These are phyloP conservation scores for Scaptomyza montana DNA, from an alignment of 1,140 invertebrate species.

Conservation along the genomic window DNA sequence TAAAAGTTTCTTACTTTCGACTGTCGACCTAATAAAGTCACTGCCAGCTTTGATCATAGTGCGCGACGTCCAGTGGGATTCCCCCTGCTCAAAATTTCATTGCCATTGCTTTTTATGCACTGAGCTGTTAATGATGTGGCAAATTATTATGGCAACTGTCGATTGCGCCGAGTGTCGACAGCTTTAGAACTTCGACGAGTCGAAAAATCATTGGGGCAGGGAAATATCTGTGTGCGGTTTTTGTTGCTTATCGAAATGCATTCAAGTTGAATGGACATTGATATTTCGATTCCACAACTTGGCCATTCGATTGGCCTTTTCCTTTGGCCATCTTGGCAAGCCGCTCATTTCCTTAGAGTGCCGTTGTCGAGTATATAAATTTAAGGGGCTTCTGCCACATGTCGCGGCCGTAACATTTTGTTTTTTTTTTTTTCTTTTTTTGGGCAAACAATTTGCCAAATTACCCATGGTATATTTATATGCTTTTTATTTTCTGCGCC, in stretches of 20 bases:
- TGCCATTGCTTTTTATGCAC: constrained; percentile 45
- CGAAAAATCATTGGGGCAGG: too few relatives aligned
- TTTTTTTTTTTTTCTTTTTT: constrained; percentile 55
- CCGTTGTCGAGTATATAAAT: constrained; percentile 48
- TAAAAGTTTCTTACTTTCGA: constrained; percentile 38
- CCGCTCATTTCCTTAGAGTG: constrained; percentile 9
- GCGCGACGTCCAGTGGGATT: constrained; percentile 19
- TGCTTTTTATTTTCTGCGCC: constrained; percentile 4
- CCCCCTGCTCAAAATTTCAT: not conserved
- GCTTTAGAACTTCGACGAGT: constrained; percentile 5
- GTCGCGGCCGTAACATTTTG: constrained; percentile 65
- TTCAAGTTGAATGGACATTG: constrained; percentile 74
- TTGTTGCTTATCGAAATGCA: constrained; percentile 64
- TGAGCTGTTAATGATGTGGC: constrained; percentile 80
- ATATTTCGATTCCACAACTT: constrained; percentile 23
- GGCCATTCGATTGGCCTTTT: constrained; percentile 24
- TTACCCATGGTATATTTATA: constrained; percentile 57
- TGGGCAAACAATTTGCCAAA: constrained; percentile 69
- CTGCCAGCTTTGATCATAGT: constrained; percentile 63
- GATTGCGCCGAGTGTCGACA: constrained; percentile 54
- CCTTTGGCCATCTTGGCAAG: not conserved
- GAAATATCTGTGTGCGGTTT: constrained; percentile 9
- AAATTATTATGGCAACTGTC: constrained; percentile 79
- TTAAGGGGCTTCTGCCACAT: constrained; percentile 41
- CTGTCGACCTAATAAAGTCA: constrained; percentile 51